Evolutionary conservation across 1,140 invertebrate genomes (phyloP).

Genomic region (Pogonognathellus flavescens): DNA sequence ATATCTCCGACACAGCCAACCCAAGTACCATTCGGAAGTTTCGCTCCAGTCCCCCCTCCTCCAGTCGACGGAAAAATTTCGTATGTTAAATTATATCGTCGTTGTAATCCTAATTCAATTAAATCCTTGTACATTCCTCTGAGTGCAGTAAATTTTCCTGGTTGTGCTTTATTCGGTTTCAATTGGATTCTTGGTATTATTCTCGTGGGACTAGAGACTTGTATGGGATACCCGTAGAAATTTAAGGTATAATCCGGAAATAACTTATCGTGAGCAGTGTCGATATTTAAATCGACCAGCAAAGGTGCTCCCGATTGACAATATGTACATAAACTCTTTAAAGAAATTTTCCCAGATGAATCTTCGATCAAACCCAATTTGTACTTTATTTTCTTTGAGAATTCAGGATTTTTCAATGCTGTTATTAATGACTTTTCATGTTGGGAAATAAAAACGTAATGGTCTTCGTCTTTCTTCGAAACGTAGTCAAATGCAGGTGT

Average conservation of each 20-base stretch:
- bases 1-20: conserved; percentile 56
- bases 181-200: conserved; percentile 4
- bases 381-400: conserved; percentile 3
- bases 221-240: conserved; percentile 41
- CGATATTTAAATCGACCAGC: neutral
- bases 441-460: neutral
- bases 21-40: too few relatives aligned
- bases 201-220: conserved; percentile 43
- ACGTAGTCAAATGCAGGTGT: neutral
- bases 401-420: neutral
- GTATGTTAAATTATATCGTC: conserved; percentile 12
- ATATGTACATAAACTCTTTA: neutral
- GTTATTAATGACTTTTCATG: neutral
- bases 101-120: neutral
- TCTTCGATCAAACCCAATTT: neutral
- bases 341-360: neutral
- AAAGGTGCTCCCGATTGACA: neutral
- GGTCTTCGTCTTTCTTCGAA: conserved; percentile 2
- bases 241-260: conserved; percentile 19
- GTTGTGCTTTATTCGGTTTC: neutral
- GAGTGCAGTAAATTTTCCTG: conserved; percentile 26
- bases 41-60: neutral
- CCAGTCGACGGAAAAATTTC: conserved; percentile 40
- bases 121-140: conserved; percentile 48
- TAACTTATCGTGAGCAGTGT: neutral